Conservation (phyloP, 2,888 invertebrate genomes). For the Phengaris alcon region DNA sequence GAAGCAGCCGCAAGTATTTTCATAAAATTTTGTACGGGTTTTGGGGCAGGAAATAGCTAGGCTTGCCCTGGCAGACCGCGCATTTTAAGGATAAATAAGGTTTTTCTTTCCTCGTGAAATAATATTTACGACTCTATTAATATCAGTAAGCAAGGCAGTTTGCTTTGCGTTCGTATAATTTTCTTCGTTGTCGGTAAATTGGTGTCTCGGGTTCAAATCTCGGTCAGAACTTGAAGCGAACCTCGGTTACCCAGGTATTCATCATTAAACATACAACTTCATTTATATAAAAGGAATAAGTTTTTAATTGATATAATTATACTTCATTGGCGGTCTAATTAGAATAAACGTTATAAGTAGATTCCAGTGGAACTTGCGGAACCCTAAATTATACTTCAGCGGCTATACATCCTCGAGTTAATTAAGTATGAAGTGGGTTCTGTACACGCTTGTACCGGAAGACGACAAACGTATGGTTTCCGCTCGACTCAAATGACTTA, state of each 20-base stretch:
- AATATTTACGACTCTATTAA: no score
- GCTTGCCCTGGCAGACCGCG: no score
- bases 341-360: neutral
- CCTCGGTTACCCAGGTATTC: neutral
- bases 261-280: neutral
- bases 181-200: no score
- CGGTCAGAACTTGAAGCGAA: no score
- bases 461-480: slow-evolving; percentile 21
- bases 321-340: neutral
- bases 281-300: neutral
- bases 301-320: slow-evolving; percentile 5
- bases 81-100: no score
- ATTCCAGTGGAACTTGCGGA: slow-evolving; percentile 12
- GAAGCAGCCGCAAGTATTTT: no score
- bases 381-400: slow-evolving; percentile 12
- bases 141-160: no score
- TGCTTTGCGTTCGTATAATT: no score
- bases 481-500: slow-evolving; percentile 17
- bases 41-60: no score
- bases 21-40: no score
- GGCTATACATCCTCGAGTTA: slow-evolving; percentile 7
- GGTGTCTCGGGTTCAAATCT: no score
- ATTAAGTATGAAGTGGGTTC: slow-evolving; percentile 19
- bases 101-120: no score
- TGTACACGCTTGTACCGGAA: slow-evolving; percentile 12